These are phyloP conservation scores for Epinephelus fuscoguttatus DNA, from an alignment of 2,113 vertebrate genomes.

Conservation along the genomic window DNA sequence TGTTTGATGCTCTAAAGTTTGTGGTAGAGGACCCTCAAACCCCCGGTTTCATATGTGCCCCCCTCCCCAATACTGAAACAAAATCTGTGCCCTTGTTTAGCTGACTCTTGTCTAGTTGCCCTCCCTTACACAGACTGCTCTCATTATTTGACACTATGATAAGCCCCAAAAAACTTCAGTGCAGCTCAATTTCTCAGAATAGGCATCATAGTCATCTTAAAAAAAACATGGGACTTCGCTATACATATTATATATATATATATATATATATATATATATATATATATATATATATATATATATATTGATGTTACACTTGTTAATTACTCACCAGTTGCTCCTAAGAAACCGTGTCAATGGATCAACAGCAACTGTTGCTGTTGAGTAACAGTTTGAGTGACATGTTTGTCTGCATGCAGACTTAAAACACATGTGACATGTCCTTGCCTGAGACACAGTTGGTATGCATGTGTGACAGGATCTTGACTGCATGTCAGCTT, in stretches of 20 bases:
- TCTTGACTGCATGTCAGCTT: constrained; percentile 58
- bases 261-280: too few relatives aligned
- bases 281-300: too few relatives aligned
- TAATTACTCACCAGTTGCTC: neutral
- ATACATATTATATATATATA: too few relatives aligned
- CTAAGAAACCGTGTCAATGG: neutral
- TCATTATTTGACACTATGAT: neutral
- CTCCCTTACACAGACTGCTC: neutral
- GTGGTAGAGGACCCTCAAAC: too few relatives aligned
- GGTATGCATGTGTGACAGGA: constrained; percentile 39
- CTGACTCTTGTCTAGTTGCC: neutral
- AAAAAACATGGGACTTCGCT: neutral
- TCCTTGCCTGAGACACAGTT: constrained; percentile 6
- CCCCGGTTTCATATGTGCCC: too few relatives aligned
- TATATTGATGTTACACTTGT: neutral
- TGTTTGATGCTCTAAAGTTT: too few relatives aligned
- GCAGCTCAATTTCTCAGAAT: neutral
- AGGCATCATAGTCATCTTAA: neutral
- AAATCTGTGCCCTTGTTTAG: too few relatives aligned
- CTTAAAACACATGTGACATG: constrained; percentile 14
- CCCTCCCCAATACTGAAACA: too few relatives aligned
- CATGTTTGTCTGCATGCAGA: constrained; percentile 56
- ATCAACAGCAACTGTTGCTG: neutral
- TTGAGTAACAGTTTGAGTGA: constrained; percentile 45
- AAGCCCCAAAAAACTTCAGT: neutral